Base-by-base conservation (phyloP, 2,888 invertebrate genomes). In the Drosophila pullipes region DNA sequence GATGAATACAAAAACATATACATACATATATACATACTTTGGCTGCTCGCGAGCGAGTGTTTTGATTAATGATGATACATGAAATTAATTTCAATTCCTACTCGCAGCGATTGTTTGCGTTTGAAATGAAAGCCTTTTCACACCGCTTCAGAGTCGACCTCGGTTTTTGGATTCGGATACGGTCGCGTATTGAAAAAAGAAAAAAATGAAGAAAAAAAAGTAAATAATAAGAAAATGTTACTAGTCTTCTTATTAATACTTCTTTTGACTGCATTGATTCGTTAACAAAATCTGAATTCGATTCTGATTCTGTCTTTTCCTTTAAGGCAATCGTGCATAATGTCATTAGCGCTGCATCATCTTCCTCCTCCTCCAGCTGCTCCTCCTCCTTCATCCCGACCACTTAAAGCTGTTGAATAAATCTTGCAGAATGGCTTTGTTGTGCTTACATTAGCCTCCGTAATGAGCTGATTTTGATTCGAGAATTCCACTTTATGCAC, bases 61-160 rank as follows among this genome's bases (percentile, higher is more conserved):
- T 92, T 91, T 92, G 92, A 92, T 92, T 92, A 91, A 92, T 92
- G 92, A 91, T 91, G 91, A 90, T 91, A 92, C 92, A 92, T 90
- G 92, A 91, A 92, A 91, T 91, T 92, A 92, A 92, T 92, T 92
- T 92, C 92, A 91, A 91, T 92, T 92, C 91, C 91, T 89, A 89
- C 90, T 87, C 83, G 72, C 74, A 67, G 69, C 88, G 84, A 86
- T 86, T 86, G 90, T 86, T 87, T 85, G 89, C 86, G 74, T 89
- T 85, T 89, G 89, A 85, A 90, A 82, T 89, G 88, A 87, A 89
- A 85, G 89, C 81, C 89, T 81, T 89, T 89, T 87, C 88, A 84
- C 89, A 81, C 89, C 82, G 85, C 79, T 65, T 69, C 75, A 69
- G 67, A 53, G 61, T 70, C 73, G 74, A 60, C 60, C 64, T 74